phyloP scores from a whole-genome alignment of 2,797 vertebrate genomes.

The Chloroceryle inda region DNA sequence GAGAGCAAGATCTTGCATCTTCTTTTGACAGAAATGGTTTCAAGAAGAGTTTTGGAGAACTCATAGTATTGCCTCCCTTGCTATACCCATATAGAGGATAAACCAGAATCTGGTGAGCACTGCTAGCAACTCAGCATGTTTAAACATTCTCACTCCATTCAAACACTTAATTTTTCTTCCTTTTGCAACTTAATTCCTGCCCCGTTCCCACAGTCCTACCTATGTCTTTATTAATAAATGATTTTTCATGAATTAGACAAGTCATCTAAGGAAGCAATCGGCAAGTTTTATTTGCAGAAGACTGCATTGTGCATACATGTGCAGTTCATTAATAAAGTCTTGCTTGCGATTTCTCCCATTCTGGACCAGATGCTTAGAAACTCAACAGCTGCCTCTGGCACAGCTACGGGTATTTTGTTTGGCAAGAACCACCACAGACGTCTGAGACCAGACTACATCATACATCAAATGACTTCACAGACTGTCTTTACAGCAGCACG shows the following conservation, averaged over 20 bases:
- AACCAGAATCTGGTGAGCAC: neutral
- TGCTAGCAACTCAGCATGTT: neutral
- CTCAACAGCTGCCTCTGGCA: constrained; percentile 60
- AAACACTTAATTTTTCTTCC: neutral
- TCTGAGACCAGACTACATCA: constrained; percentile 53
- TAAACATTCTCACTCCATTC: neutral
- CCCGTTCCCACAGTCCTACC: neutral
- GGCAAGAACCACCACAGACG: constrained; percentile 33
- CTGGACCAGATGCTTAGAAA: constrained; percentile 58
- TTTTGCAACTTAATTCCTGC: neutral
- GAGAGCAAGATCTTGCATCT: neutral
- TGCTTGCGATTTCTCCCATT: constrained; percentile 37
- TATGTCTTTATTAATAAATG: neutral
- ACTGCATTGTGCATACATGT: neutral
- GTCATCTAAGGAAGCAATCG: constrained; percentile 10
- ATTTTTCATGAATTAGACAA: neutral
- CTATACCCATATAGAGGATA: neutral
- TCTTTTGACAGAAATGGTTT: neutral
- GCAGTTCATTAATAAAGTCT: constrained; percentile 51
- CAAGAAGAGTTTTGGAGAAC: neutral
- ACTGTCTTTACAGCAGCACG: constrained; percentile 35
- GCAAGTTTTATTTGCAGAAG: constrained; percentile 35
- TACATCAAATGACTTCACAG: constrained; percentile 57
- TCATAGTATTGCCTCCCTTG: neutral
- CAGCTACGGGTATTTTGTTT: constrained; percentile 63